Conservation (phyloP, 2,888 invertebrate genomes). For the Stratiomys singularior region DNA sequence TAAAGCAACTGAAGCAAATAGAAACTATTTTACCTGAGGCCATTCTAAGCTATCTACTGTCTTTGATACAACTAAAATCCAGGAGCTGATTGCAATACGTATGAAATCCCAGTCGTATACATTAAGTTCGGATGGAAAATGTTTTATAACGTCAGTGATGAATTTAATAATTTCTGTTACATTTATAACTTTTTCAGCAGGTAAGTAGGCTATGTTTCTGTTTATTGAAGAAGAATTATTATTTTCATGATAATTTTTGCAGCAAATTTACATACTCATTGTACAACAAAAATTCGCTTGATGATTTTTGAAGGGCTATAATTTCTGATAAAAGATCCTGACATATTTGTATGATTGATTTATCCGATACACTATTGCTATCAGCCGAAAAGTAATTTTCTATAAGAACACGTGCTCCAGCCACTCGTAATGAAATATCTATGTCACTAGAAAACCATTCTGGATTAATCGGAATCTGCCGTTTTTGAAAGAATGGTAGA, state of each 20-base stretch:
- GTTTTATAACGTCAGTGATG: constrained; percentile 58
- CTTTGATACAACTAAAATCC: constrained; percentile 70
- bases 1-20: background rate
- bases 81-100: constrained; percentile 75
- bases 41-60: constrained; percentile 64
- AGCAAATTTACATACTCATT: constrained; percentile 65
- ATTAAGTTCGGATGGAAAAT: constrained; percentile 59
- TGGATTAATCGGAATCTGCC: constrained; percentile 11
- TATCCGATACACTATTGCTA: constrained; percentile 59
- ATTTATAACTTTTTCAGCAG: constrained; percentile 54
- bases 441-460: constrained; percentile 18
- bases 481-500: background rate
- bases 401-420: constrained; percentile 57
- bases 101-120: constrained; percentile 78
- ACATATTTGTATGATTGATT: constrained; percentile 57
- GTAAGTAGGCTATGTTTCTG: constrained; percentile 44
- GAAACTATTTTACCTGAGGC: constrained; percentile 62
- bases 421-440: constrained; percentile 45
- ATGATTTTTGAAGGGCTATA: constrained; percentile 56
- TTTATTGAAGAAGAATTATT: background rate
- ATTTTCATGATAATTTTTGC: background rate
- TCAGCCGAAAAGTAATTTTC: constrained; percentile 59
- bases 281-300: constrained; percentile 65
- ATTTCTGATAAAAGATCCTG: constrained; percentile 62
- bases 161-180: constrained; percentile 61